Percentiles rank a stretch among this genome's conserved stretches.
phyloP scores from a whole-genome alignment of 2,888 invertebrate genomes.

The Chloroclystis v-ata region DNA sequence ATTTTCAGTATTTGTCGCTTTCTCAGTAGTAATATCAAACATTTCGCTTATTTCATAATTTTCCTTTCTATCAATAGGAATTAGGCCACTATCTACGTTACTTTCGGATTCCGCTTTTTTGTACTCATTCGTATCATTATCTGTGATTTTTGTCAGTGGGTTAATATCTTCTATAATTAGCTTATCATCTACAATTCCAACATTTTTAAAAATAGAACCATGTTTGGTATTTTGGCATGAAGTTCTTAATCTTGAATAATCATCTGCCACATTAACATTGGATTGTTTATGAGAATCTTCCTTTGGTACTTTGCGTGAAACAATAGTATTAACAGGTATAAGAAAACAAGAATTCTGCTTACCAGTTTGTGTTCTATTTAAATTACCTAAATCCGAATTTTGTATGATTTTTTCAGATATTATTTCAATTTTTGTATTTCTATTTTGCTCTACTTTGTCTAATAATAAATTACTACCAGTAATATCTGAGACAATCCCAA shows the following conservation, averaged over 20 bases:
- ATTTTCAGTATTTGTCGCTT: conserved; percentile 17
- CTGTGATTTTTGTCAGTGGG: not conserved
- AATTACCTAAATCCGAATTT: conserved; percentile 26
- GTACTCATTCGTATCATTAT: not conserved
- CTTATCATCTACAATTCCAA: not conserved
- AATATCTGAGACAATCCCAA: conserved; percentile 8
- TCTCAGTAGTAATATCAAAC: conserved; percentile 12
- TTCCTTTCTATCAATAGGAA: conserved; percentile 1
- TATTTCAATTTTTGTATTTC: conserved; percentile 40
- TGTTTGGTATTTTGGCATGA: not conserved
- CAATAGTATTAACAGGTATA: conserved; percentile 16
- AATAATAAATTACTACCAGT: conserved; percentile 9
- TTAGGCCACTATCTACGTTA: conserved; percentile 1
- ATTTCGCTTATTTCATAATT: conserved; percentile 10
- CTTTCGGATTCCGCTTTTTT: not conserved
- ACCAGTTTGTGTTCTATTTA: conserved; percentile 5
- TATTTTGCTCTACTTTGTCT: conserved; percentile 1
- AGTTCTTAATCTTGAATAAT: conserved; percentile 3
- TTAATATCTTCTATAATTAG: not conserved
- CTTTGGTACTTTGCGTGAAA: conserved; percentile 8
- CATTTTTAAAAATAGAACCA: not conserved
- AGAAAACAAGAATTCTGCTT: conserved; percentile 18
- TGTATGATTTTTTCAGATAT: conserved; percentile 42
- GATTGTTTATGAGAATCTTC: not conserved
- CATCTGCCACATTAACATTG: not conserved